Percentiles rank a stretch among this genome's conserved stretches.
Evolutionary conservation across 1,140 invertebrate species (phyloP).

Genomic region (Scaptomyza montana): DNA sequence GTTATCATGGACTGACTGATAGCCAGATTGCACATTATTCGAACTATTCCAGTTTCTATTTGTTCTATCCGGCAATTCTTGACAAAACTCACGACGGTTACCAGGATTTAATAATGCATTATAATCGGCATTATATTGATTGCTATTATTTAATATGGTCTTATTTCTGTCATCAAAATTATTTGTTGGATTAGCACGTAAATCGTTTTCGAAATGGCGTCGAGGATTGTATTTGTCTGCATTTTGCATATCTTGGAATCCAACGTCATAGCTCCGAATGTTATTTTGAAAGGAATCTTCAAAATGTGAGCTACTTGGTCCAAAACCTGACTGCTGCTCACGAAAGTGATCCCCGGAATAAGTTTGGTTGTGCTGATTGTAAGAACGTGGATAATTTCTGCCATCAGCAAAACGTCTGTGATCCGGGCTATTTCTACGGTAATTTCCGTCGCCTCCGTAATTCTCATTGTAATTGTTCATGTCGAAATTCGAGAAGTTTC

Average conservation of each 20-base stretch:
- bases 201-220: not conserved
- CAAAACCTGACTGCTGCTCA: not conserved
- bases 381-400: not conserved
- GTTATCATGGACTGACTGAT: too few species aligned
- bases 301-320: not conserved
- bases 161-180: not conserved
- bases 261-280: not conserved
- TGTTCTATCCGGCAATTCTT: not conserved
- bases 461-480: not conserved
- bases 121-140: conserved; percentile 11
- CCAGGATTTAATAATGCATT: conserved; percentile 16
- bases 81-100: conserved; percentile 12
- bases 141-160: not conserved
- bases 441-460: not conserved
- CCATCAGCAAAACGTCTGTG: not conserved
- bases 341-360: not conserved
- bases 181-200: not conserved
- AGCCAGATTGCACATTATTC: too few species aligned
- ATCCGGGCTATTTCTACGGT: not conserved
- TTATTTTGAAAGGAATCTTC: not conserved
- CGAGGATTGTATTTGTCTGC: too few species aligned
- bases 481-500: not conserved
- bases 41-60: not conserved
- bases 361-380: not conserved
- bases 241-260: not conserved